Base-by-base conservation (phyloP, 2,888 invertebrate species). In the Eupsilia transversa region DNA sequence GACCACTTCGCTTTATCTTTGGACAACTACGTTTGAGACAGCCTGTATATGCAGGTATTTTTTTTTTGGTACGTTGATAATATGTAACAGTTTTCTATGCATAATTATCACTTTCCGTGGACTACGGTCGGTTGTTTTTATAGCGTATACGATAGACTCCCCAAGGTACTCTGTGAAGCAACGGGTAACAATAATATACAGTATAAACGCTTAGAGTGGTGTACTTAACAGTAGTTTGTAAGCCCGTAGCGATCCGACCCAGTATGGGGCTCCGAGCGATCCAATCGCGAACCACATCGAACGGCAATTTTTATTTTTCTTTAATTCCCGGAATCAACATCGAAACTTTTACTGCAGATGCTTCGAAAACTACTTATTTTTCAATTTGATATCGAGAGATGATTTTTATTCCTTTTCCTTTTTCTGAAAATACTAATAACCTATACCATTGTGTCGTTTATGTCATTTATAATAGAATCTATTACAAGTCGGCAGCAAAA, bases 141-240 rank as follows among this genome's bases (percentile, higher is more conserved):
- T 63, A 68, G 72, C 43, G 33, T 64, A 57, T 52, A 49, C 52
- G 17, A 63, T 52, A 52, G 23, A 60, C 57, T 81, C 59, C 59
- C 70, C 9, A 33, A 68, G 35, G 67, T 60, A 65, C 52, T 30
- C 49, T 46, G 43, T 33, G 35, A 56, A 70, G 67, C 35, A 69
- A 72, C 52, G 57, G 56, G 49, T 67, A 68, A 69, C 49, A 61
- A 77, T 74, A 75, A 49, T 49, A 65, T 59, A 72, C 49, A 64
- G 49, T 49, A 82, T 74, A 74, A 84, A 85, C 57, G 80, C 77
- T 84, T 68, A 77, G 69, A 79, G 60, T 76, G 27, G 52, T 27
- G 57, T 56, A 71, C 57, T 85, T 70, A 78, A 68, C n/a, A 46
- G 67, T 61, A 71, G 72, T 85, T 85, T 83, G 82, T 72, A 82